Conservation (phyloP, 2,888 invertebrate genomes). For the Ormia ochracea region DNA sequence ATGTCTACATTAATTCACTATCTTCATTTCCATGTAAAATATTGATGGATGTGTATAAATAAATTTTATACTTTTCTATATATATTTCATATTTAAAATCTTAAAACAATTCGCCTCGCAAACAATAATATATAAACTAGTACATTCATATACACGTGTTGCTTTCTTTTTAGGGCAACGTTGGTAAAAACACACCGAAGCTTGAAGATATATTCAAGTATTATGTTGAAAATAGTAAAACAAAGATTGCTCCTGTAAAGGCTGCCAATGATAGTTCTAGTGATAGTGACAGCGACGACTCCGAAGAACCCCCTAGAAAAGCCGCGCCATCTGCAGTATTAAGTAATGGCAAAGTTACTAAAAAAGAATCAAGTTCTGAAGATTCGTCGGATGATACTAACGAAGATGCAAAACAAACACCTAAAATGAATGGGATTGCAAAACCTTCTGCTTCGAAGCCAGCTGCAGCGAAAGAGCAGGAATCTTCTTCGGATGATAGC, state of each 20-base stretch:
- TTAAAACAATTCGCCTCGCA: background rate
- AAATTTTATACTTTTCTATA: too few relatives aligned
- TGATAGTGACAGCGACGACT: conserved; percentile 72
- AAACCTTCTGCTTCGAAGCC: conserved; percentile 54
- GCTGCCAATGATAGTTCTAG: conserved; percentile 69
- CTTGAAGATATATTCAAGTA: conserved; percentile 80
- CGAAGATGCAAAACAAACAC: conserved; percentile 56
- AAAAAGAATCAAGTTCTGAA: conserved; percentile 52
- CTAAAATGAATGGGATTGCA: conserved; percentile 48
- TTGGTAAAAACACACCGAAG: conserved; percentile 82
- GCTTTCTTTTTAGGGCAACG: conserved; percentile 78
- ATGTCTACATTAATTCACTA: too few relatives aligned
- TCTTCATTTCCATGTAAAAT: too few relatives aligned
- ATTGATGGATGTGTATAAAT: too few relatives aligned
- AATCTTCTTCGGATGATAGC: conserved; percentile 74
- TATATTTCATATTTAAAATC: too few relatives aligned
- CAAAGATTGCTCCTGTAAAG: conserved; percentile 75
- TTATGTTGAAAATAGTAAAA: conserved; percentile 78
- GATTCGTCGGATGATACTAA: conserved; percentile 64
- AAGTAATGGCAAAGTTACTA: conserved; percentile 46
- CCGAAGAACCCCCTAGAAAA: conserved; percentile 40
- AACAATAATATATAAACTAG: background rate
- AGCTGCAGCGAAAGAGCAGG: conserved; percentile 52
- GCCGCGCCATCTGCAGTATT: background rate
- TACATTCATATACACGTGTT: too few relatives aligned